Evolutionary conservation across 2,113 vertebrate genomes (phyloP).

Genomic region (Caranx ignobilis): DNA sequence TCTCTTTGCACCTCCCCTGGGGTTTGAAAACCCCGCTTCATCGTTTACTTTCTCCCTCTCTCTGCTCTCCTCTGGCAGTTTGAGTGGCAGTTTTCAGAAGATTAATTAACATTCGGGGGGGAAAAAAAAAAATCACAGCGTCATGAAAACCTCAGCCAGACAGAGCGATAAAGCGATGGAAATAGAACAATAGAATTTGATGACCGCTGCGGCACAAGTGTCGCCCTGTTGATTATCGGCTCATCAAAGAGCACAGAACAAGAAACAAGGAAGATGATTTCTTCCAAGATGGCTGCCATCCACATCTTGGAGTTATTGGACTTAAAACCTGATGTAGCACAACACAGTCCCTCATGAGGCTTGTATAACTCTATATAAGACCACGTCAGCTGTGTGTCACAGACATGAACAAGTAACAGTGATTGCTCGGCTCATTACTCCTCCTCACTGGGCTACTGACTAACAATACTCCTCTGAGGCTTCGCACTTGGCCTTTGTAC

Average conservation of each 20-base stretch:
- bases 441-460: constrained; percentile 67
- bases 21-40: constrained; percentile 40
- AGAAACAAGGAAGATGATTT: constrained; percentile 23
- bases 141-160: constrained; percentile 37
- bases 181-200: constrained; percentile 50
- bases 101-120: constrained; percentile 42
- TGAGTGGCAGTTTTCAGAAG: constrained; percentile 45
- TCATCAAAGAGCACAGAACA: constrained; percentile 33
- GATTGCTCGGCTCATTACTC: constrained; percentile 75
- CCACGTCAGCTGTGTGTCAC: constrained; percentile 63
- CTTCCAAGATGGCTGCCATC: constrained; percentile 45
- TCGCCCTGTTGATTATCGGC: constrained; percentile 13
- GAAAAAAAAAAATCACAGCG: constrained; percentile 17
- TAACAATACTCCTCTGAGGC: constrained; percentile 71
- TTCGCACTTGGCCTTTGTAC: constrained; percentile 67
- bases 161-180: constrained; percentile 10
- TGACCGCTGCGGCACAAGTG: not conserved
- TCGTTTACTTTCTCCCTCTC: constrained; percentile 22
- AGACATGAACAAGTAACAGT: constrained; percentile 61
- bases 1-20: constrained; percentile 42
- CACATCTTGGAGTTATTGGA: constrained; percentile 21
- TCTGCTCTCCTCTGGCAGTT: constrained; percentile 5
- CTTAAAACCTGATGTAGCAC: constrained; percentile 35
- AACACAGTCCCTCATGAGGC: constrained; percentile 19
- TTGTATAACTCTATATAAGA: constrained; percentile 30